Evolutionary conservation across 2,888 invertebrate genomes (phyloP).

Genomic region (Rotaria magnacalcarata): DNA sequence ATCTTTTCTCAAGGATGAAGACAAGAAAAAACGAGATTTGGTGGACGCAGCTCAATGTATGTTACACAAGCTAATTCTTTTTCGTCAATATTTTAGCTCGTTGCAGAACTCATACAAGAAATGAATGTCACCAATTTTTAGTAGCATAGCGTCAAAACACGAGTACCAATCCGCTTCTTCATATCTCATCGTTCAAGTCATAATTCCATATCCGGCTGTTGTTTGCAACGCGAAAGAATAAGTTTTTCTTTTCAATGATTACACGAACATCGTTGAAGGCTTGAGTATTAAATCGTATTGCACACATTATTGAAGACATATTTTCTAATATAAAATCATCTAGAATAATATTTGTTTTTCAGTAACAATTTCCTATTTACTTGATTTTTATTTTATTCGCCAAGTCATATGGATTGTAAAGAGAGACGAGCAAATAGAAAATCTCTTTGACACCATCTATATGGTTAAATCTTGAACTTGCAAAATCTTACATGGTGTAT

Average conservation of each 20-base stretch:
- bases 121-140: conserved; percentile 6
- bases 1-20: not conserved
- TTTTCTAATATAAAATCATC: not conserved
- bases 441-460: no score
- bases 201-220: conserved; percentile 12
- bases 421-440: not conserved
- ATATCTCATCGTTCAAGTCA: not conserved
- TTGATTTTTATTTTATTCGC: not conserved
- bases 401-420: not conserved
- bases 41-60: not conserved
- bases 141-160: not conserved
- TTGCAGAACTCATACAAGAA: not conserved
- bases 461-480: no score
- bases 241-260: not conserved
- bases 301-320: not conserved
- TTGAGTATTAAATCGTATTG: not conserved
- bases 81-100: not conserved
- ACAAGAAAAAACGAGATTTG: not conserved
- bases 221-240: conserved; percentile 23
- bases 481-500: no score
- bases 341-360: not conserved
- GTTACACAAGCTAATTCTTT: not conserved
- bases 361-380: not conserved
- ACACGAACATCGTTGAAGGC: not conserved
- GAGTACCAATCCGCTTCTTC: conserved; percentile 6